A percentile compares a stretch with the other conserved stretches of the same genome.
Evolutionary conservation across 1,140 invertebrate genomes (phyloP).

Genomic region (Drosophila pachea): DNA sequence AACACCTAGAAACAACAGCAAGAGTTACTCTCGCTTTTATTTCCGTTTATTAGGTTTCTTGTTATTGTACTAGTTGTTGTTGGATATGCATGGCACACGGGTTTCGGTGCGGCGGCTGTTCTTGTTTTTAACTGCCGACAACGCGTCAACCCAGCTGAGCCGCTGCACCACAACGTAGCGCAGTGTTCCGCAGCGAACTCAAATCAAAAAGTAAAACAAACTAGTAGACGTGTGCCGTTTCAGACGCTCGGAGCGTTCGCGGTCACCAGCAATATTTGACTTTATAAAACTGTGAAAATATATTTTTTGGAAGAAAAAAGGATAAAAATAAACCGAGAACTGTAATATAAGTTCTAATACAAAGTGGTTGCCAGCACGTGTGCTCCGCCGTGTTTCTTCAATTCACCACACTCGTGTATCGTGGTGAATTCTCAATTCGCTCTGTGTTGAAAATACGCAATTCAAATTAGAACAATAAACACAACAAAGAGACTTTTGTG

Average conservation of each 20-base stretch:
- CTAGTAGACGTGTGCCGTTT: constrained; percentile 62
- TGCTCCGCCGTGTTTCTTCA: background rate
- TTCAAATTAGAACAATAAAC: constrained; percentile 43
- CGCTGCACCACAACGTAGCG: constrained; percentile 13
- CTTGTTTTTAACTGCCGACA: constrained; percentile 36
- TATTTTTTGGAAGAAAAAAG: background rate
- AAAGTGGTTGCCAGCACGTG: constrained; percentile 19
- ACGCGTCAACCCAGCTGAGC: constrained; percentile 3
- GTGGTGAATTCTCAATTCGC: constrained; percentile 46
- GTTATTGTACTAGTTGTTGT: background rate
- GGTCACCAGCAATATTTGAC: constrained; percentile 2
- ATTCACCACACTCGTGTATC: constrained; percentile 27
- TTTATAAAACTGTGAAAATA: background rate
- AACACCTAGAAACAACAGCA: constrained; percentile 22
- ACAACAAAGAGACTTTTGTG: constrained; percentile 1
- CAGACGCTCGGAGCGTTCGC: constrained; percentile 42
- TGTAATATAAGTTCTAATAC: background rate
- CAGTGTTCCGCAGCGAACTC: constrained; percentile 24
- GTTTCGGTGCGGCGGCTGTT: constrained; percentile 19
- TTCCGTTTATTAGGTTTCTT: constrained; percentile 34
- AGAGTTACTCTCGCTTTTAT: constrained; percentile 37
- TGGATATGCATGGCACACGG: constrained; percentile 27
- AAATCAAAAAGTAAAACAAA: constrained; percentile 32
- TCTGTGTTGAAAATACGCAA: constrained; percentile 10
- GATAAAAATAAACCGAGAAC: background rate